Evolutionary conservation across 2,113 vertebrate genomes (phyloP).

Genomic region (Willisornis vidua): DNA sequence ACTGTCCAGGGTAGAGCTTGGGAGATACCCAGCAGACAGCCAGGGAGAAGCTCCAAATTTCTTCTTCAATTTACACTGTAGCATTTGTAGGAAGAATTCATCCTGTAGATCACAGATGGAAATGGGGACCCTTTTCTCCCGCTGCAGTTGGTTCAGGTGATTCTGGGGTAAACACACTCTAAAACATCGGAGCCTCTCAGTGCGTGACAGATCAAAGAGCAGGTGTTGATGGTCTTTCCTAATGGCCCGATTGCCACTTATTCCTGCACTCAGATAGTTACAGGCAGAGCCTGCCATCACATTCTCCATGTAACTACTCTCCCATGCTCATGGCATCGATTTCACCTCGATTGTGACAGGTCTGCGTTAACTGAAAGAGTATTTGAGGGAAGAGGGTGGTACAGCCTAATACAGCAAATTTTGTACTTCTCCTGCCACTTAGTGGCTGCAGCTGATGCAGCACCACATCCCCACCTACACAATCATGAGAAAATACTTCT

Average conservation of each 20-base stretch:
- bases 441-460: conserved; percentile 33
- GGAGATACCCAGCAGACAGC: not conserved
- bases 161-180: not conserved
- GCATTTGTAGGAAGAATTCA: not conserved
- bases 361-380: not conserved
- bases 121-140: not conserved
- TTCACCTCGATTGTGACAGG: not conserved
- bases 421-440: conserved; percentile 43
- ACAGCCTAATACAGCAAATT: not conserved
- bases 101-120: not conserved
- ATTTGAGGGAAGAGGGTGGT: not conserved
- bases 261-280: not conserved
- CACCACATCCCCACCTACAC: not conserved
- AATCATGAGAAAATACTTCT: not conserved
- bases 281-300: not conserved
- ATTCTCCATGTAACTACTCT: not conserved
- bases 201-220: not conserved
- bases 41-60: not conserved
- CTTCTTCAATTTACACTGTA: not conserved
- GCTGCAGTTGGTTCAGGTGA: not conserved
- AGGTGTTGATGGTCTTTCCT: not conserved
- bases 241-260: not conserved
- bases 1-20: not conserved
- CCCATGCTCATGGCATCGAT: not conserved
- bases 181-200: not conserved